phyloP scores from a whole-genome alignment of 2,888 invertebrate species.

The Phalera bucephala region DNA sequence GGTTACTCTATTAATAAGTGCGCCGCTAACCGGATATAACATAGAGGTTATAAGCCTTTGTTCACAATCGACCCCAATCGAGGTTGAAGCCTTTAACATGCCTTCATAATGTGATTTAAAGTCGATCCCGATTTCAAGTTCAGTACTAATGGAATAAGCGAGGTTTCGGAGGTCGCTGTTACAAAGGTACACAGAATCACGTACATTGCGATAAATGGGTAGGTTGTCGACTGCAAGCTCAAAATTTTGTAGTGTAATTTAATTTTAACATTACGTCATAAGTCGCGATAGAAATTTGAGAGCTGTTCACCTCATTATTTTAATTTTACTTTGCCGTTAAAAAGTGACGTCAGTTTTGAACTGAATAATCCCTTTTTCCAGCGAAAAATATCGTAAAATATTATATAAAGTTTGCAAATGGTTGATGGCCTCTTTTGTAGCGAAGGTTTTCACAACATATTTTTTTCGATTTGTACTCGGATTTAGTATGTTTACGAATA shows the following conservation, averaged over 20 bases:
- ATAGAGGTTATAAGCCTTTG: slow-evolving; percentile 21
- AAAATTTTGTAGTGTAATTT: neutral
- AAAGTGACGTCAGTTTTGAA: too few relatives aligned
- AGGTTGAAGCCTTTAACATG: slow-evolving; percentile 32
- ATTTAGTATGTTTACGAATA: too few relatives aligned
- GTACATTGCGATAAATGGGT: slow-evolving; percentile 10
- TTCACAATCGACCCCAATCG: slow-evolving; percentile 16
- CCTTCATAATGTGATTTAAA: slow-evolving; percentile 17
- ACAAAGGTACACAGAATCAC: slow-evolving; percentile 25
- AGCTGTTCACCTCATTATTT: too few relatives aligned
- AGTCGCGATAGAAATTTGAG: too few relatives aligned
- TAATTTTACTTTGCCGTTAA: too few relatives aligned
- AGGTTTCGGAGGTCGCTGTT: slow-evolving; percentile 34
- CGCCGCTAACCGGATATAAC: slow-evolving; percentile 13
- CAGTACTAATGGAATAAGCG: slow-evolving; percentile 33
- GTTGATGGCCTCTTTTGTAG: too few relatives aligned
- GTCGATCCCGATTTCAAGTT: slow-evolving; percentile 35
- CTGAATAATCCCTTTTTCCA: too few relatives aligned
- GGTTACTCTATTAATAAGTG: neutral
- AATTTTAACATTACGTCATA: too few relatives aligned
- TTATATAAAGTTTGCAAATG: too few relatives aligned
- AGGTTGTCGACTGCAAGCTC: neutral
- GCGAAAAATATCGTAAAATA: too few relatives aligned
- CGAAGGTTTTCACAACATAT: too few relatives aligned
- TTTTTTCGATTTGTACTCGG: too few relatives aligned